Conservation (phyloP, 2,113 vertebrate species). For the Dendropsophus ebraccatus region DNA sequence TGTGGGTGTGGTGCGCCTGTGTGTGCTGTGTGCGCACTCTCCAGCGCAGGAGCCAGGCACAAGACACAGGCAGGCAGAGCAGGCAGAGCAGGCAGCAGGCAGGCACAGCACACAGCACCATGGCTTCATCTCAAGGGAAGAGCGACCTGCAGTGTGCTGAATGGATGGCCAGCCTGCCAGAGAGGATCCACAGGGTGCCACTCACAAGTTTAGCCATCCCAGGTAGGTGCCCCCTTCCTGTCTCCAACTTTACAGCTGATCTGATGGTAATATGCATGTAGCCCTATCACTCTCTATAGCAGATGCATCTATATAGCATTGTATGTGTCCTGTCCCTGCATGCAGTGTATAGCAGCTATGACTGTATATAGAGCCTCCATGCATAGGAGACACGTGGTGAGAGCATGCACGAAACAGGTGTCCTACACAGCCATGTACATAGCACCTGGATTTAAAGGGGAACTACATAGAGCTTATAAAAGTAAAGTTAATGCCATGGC, state of each 20-base stretch:
- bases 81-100: neutral
- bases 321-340: neutral
- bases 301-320: neutral
- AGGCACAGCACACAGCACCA: conserved; percentile 65
- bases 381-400: neutral
- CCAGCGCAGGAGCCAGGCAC: conserved; percentile 60
- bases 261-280: neutral
- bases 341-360: neutral
- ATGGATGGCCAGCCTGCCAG: conserved; percentile 94
- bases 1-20: conserved; percentile 72
- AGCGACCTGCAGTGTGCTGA: conserved; percentile 86
- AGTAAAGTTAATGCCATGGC: too few species aligned
- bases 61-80: conserved; percentile 48
- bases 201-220: conserved; percentile 94
- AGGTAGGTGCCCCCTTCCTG: conserved; percentile 73
- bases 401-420: neutral
- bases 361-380: neutral
- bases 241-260: neutral
- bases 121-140: conserved; percentile 95
- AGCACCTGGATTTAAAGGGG: neutral
- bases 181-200: conserved; percentile 85
- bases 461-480: neutral
- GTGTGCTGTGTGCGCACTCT: conserved; percentile 71
- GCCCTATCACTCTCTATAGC: neutral
- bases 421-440: neutral